Conservation (phyloP, 2,888 invertebrate genomes). For the Euproctis similis region DNA sequence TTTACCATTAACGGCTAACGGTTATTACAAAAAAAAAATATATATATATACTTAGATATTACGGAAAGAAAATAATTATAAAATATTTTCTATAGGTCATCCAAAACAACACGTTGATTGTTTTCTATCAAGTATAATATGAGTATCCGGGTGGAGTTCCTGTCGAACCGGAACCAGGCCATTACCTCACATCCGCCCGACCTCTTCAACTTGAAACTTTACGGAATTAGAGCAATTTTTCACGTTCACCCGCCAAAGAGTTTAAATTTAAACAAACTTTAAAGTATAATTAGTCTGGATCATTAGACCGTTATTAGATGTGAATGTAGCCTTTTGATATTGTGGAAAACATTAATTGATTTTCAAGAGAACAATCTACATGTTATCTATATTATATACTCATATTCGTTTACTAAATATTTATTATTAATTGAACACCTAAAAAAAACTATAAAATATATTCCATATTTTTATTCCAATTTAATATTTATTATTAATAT, state of each 20-base stretch:
- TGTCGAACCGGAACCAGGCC: conserved; percentile 40
- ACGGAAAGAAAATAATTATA: no score
- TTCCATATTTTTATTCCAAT: no score
- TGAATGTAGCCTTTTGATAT: not conserved
- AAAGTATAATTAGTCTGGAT: conserved; percentile 22
- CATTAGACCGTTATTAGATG: conserved; percentile 17
- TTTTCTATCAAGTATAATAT: conserved; percentile 9
- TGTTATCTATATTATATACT: no score
- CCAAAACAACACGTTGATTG: conserved; percentile 2
- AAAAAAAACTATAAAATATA: no score
- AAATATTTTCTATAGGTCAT: conserved; percentile 3
- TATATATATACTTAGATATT: no score
- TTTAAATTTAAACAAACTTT: conserved; percentile 20
- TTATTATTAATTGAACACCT: no score
- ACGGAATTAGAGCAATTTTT: conserved; percentile 40
- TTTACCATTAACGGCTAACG: no score
- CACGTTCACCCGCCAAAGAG: conserved; percentile 21
- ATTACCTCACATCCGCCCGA: conserved; percentile 48
- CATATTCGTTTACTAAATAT: no score
- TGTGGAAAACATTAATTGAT: no score
- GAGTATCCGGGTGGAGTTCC: conserved; percentile 33
- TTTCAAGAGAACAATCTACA: no score
- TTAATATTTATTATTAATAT: no score
- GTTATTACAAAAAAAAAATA: no score
- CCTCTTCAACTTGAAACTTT: conserved; percentile 26